phyloP scores from a whole-genome alignment of 2,797 vertebrate species.

The Onychomys torridus region DNA sequence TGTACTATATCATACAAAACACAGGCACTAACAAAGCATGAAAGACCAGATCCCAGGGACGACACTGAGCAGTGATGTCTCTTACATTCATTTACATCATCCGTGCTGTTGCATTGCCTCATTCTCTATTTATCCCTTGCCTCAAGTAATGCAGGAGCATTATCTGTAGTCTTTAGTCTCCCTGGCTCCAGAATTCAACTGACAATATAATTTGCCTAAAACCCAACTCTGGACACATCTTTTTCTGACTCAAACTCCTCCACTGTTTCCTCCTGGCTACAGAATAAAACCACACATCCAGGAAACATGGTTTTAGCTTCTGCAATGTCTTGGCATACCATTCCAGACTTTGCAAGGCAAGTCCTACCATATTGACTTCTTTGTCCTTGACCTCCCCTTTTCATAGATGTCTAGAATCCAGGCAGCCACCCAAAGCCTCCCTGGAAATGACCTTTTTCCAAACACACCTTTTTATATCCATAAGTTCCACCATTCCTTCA shows the following conservation, averaged over 20 bases:
- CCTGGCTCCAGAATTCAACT: not conserved
- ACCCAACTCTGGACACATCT: not conserved
- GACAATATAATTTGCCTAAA: slow-evolving; percentile 33
- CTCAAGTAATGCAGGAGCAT: not conserved
- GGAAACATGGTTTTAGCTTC: not conserved
- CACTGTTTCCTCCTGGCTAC: not conserved
- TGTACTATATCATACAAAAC: not conserved
- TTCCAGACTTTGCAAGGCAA: not conserved
- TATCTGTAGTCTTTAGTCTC: not conserved
- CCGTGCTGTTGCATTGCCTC: not conserved
- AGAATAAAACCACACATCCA: not conserved
- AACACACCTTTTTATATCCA: not conserved
- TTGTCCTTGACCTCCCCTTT: not conserved
- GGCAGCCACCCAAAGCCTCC: not conserved
- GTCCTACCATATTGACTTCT: not conserved
- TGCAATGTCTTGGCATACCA: not conserved
- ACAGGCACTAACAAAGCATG: not conserved
- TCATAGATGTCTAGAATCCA: not conserved
- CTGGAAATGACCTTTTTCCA: not conserved
- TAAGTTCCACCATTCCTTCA: not conserved
- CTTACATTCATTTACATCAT: no score
- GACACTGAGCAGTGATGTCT: not conserved
- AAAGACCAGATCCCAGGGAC: not conserved
- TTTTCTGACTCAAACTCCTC: not conserved
- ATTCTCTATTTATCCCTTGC: not conserved